Conservation (phyloP, 2,797 vertebrate species). For the Coluber constrictor region DNA sequence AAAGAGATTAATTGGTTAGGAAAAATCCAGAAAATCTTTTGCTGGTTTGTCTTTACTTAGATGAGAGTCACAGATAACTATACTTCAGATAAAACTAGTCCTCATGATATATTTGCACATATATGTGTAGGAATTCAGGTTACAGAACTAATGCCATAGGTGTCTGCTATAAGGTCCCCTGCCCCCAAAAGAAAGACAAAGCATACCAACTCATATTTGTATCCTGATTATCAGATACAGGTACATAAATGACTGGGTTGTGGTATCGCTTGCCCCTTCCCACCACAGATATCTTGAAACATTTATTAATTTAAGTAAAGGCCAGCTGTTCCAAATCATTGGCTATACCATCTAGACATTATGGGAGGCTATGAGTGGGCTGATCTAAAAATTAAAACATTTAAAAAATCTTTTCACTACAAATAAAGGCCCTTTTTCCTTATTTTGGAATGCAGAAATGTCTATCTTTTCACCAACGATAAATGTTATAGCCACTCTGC, state of each 20-base stretch:
- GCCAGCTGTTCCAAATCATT: neutral
- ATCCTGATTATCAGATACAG: neutral
- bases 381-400: neutral
- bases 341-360: neutral
- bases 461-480: neutral
- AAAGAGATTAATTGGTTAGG: neutral
- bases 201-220: neutral
- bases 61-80: neutral
- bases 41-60: neutral
- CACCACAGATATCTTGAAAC: neutral
- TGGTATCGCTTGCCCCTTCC: neutral
- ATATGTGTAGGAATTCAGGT: neutral
- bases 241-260: neutral
- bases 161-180: neutral
- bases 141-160: neutral
- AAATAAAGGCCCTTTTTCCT: neutral
- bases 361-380: neutral
- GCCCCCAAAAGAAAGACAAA: neutral
- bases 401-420: neutral
- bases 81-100: neutral
- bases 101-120: neutral
- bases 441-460: neutral
- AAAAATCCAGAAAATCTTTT: neutral
- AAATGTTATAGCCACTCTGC: neutral
- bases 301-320: neutral